These are phyloP conservation scores for Mythimna impura DNA, from an alignment of 2,888 invertebrate genomes.

Conservation along the genomic window DNA sequence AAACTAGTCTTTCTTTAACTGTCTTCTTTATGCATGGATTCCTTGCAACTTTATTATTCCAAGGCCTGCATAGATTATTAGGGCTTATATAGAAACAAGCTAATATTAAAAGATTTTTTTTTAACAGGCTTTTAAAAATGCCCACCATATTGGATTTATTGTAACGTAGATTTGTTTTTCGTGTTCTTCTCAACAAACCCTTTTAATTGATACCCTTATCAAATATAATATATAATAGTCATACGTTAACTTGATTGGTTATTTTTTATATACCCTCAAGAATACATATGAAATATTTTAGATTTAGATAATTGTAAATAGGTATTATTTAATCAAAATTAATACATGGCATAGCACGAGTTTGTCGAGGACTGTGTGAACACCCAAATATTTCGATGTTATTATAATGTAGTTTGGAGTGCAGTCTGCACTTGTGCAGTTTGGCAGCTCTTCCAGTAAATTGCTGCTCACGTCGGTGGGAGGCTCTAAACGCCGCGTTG, in stretches of 20 bases:
- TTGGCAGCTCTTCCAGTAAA: slow-evolving; percentile 63
- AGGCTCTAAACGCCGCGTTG: slow-evolving; percentile 72
- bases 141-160: too few relatives aligned
- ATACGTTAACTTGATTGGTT: too few relatives aligned
- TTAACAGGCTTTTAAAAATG: too few relatives aligned
- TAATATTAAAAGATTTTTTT: background rate
- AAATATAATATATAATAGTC: too few relatives aligned
- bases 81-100: background rate
- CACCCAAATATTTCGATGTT: slow-evolving; percentile 28
- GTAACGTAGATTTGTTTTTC: background rate
- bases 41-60: background rate
- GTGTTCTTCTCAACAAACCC: background rate
- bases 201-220: too few relatives aligned
- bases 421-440: slow-evolving; percentile 36
- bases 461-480: slow-evolving; percentile 60
- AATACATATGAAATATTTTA: too few relatives aligned
- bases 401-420: slow-evolving; percentile 48
- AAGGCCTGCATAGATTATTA: background rate
- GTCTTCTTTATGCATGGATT: background rate
- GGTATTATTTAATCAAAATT: background rate
- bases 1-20: background rate
- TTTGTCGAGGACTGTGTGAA: slow-evolving; percentile 10
- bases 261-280: too few relatives aligned
- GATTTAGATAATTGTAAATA: too few relatives aligned
- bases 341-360: background rate